Evolutionary conservation across 53 echinoderm and acorn worm species (phyloP), one percentile per base, ranked within the genome.

Genomic region (Temnopleurus reevesii): DNA sequence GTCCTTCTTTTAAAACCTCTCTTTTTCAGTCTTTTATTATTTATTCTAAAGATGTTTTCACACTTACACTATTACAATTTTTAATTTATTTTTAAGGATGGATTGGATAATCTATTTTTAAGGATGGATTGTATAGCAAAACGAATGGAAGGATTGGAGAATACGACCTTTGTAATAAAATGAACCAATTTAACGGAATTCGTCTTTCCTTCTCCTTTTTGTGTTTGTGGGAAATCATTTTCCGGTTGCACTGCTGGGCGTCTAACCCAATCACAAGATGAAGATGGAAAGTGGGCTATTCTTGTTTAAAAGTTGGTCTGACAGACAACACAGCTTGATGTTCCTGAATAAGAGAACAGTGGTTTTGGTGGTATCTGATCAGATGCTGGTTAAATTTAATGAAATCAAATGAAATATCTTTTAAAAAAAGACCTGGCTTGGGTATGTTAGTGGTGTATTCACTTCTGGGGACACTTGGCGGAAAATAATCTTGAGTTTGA

Each of bases 171-270:
- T n/a, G n/a, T 33, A 6, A 71, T 58, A 85, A 85, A 46, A 36
- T 83, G 83, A 83, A 83, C 33, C 54, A 55, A 55, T 83, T 83
- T 55, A 83, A 56, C 56, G 83, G 83, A 83, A 83, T 83, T 33
- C 53, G 23, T 55, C 36, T 49, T 55, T 24, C 56, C 41, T 71
- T 41, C 71, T 71, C 71, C 41, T 71, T 71, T 71, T 46, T 49
- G 83, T 35, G 55, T 18, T 83, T 55, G 83, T 83, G 83, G 55
- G 83, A 83, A 85, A 60, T 24, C 60, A 60, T 85, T 85, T 60
- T 85, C 85, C 61, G 60, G 85, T 85, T 60, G 43, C 85, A 13
- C 85, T 24, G 85, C 61, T 59, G 85, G 83, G 36, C 49, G 85
- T 85, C 85, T 29, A 31, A 29, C 38, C 29, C 49, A 56, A 83